phyloP scores from a whole-genome alignment of 1,140 invertebrate genomes.

The Euglossa dilemma region DNA sequence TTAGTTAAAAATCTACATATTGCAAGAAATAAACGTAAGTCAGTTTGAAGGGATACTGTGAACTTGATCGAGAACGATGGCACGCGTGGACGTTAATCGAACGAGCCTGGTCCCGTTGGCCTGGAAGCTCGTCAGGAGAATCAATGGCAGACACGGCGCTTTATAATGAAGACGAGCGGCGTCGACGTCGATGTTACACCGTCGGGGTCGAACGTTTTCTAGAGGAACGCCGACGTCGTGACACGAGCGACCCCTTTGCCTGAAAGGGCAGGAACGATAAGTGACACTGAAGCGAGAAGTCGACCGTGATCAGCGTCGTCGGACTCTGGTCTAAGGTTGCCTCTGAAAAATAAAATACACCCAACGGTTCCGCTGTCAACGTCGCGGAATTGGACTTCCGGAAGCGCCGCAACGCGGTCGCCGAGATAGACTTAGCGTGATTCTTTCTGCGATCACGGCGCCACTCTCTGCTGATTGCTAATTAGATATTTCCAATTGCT shows the following conservation, averaged over 20 bases:
- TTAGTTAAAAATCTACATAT: no score
- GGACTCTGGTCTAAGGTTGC: neutral
- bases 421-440: neutral
- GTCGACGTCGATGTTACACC: conserved; percentile 21
- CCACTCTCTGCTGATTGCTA: neutral
- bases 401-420: neutral
- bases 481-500: neutral
- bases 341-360: conserved; percentile 24
- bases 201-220: conserved; percentile 24
- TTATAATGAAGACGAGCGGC: conserved; percentile 28
- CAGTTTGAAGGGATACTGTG: no score
- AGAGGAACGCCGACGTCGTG: conserved; percentile 17
- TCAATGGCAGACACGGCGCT: conserved; percentile 1
- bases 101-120: conserved; percentile 3
- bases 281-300: conserved; percentile 15
- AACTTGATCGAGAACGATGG: neutral
- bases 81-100: neutral
- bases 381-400: neutral
- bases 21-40: no score
- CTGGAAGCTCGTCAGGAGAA: conserved; percentile 37
- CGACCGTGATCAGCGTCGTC: conserved; percentile 12
- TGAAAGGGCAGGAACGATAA: conserved; percentile 38
- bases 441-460: neutral
- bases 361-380: neutral
- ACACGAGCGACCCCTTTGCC: conserved; percentile 2